A percentile compares a stretch with the other conserved stretches of the same genome.
Conservation (phyloP, 1,140 invertebrate species). For the Tachypleus tridentatus region DNA sequence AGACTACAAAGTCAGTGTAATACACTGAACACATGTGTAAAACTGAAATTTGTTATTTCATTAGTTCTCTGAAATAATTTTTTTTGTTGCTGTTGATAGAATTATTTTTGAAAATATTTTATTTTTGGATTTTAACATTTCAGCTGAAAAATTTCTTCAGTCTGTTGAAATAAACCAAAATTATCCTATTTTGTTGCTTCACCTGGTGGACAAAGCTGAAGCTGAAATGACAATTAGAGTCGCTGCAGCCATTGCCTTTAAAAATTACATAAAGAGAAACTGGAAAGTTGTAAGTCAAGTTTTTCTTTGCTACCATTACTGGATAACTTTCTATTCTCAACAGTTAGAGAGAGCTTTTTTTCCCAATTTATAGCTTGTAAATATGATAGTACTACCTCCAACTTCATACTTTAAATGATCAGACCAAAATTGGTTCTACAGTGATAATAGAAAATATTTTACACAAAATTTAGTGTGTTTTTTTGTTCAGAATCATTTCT, state of each 20-base stretch:
- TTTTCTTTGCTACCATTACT: constrained; percentile 7
- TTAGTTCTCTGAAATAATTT: background rate
- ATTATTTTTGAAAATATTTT: constrained; percentile 2
- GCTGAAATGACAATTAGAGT: constrained; percentile 64
- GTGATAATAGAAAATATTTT: too few relatives aligned
- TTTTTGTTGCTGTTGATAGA: background rate
- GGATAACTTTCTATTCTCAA: constrained; percentile 2
- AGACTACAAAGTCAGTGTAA: background rate
- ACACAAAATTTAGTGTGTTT: background rate
- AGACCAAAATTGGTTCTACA: too few relatives aligned
- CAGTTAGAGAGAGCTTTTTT: background rate
- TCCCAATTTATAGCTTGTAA: background rate
- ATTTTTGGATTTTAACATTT: constrained; percentile 7
- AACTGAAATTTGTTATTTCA: background rate
- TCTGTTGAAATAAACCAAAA: constrained; percentile 80
- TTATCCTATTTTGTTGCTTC: constrained; percentile 73
- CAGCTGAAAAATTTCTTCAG: constrained; percentile 82
- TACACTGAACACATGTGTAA: background rate
- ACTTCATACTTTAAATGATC: too few relatives aligned
- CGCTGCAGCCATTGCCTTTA: constrained; percentile 83
- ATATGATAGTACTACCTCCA: too few relatives aligned
- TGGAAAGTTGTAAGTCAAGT: constrained; percentile 66
- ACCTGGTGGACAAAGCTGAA: constrained; percentile 63
- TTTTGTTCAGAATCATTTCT: background rate
- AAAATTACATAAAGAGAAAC: constrained; percentile 92